Evolutionary conservation across 2,888 invertebrate genomes (phyloP).

Genomic region (Adela reaumurella): DNA sequence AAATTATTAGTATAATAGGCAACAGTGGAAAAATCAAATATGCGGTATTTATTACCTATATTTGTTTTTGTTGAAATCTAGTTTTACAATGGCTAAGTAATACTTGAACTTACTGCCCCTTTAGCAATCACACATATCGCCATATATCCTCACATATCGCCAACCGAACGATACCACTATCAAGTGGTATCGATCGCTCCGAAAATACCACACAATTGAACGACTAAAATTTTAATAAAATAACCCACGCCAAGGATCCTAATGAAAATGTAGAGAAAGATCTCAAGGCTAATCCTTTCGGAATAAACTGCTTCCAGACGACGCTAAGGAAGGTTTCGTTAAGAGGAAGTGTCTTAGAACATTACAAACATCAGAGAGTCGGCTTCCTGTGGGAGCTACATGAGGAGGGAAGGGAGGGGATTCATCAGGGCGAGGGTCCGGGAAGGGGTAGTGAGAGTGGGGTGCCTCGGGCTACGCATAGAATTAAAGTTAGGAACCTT

Average conservation of each 20-base stretch:
- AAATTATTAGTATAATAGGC: too few relatives aligned
- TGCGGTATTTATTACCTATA: too few relatives aligned
- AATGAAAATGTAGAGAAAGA: conserved; percentile 52
- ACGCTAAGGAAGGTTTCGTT: conserved; percentile 24
- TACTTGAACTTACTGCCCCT: too few relatives aligned
- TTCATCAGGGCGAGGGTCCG: conserved; percentile 18
- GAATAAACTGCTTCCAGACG: conserved; percentile 41
- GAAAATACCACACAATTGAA: conserved; percentile 27
- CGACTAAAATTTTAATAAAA: conserved; percentile 47
- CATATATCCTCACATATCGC: not conserved
- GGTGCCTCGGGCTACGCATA: not conserved
- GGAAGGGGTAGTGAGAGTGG: not conserved
- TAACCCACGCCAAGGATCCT: conserved; percentile 43
- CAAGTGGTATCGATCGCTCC: not conserved
- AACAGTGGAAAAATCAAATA: too few relatives aligned
- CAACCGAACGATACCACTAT: not conserved
- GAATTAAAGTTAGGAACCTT: too few relatives aligned
- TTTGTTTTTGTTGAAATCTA: too few relatives aligned
- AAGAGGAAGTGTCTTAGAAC: conserved; percentile 30
- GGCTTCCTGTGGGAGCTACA: conserved; percentile 11
- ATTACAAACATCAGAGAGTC: conserved; percentile 14
- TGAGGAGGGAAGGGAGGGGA: too few relatives aligned
- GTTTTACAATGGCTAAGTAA: too few relatives aligned
- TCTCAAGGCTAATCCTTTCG: conserved; percentile 53
- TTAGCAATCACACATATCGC: not conserved